Base-by-base conservation (phyloP, 2,797 vertebrate genomes). In the Macropodus opercularis region DNA sequence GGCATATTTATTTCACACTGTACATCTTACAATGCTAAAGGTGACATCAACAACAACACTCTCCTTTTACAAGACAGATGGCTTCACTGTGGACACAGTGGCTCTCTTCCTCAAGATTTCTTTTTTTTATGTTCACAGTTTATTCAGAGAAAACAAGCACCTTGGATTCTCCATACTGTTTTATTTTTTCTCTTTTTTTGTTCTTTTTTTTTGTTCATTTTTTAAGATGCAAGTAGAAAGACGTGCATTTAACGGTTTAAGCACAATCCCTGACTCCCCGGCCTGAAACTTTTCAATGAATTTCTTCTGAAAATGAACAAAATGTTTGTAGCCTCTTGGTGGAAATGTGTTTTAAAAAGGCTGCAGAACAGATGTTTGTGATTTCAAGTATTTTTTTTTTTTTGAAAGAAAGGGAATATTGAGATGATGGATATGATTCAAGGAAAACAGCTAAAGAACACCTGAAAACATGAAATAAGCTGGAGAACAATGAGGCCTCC, bases 1-100 rank as follows among this genome's bases (percentile, higher is more conserved):
- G 87, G 90, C 83, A 90, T 92, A 90, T 94, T 94, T 94, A 94
- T 94, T 94, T 92, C 91, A 93, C 91, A 94, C 92, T 92, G 92
- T 93, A 92, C 92, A 93, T 91, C 83, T 91, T 91, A 93, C 92
- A 93, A 93, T 93, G 90, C 92, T 91, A 90, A 93, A 93, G 90
- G 89, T 92, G 91, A 94, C 92, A 94, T 91, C 84, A 91, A 94
- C 90, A 89, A 94, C 92, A 92, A 91, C 88, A 91, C 89, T 87
- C 81, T 92, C 91, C 89, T 93, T 90, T 91, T 84, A 87, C 89
- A 92, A 92, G 86, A 93, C 91, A 85, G 85, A 90, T 83, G 85
- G 83, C 84, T 88, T 90, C 87, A 92, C 91, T 91, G 87, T 62
- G 83, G 79, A 91, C 88, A 89, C 88, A 90, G 88, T 86, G 89